phyloP scores from a whole-genome alignment of 1,140 invertebrate species.

The Panagrolaimus sp. region DNA sequence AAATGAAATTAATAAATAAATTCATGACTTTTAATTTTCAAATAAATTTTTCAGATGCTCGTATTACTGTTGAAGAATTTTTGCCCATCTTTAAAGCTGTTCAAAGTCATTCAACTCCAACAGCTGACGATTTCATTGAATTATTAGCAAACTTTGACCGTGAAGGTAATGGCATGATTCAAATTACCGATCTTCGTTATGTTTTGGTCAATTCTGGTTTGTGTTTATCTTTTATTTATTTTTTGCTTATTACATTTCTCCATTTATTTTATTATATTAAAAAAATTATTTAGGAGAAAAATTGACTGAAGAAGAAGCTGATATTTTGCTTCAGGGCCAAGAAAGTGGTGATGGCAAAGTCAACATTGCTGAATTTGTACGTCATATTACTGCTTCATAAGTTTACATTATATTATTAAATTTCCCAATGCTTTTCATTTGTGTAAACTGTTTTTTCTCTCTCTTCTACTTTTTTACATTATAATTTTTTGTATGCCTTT shows the following conservation, averaged over 20 bases:
- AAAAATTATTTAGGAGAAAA: constrained; percentile 22
- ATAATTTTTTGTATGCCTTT: too few species aligned
- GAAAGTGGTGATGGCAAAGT: constrained; percentile 24
- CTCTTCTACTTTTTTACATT: too few species aligned
- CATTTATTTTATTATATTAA: not conserved
- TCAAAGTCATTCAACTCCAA: constrained; percentile 23
- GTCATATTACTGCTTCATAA: constrained; percentile 4
- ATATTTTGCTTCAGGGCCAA: constrained; percentile 22
- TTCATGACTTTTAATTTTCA: too few species aligned
- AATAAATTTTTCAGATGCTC: constrained; percentile 22
- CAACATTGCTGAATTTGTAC: constrained; percentile 30
- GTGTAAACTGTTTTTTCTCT: too few species aligned
- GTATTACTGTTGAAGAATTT: constrained; percentile 36
- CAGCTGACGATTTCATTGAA: constrained; percentile 24
- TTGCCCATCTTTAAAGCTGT: constrained; percentile 34
- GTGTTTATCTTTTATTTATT: not conserved
- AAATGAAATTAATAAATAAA: too few species aligned
- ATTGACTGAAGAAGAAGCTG: constrained; percentile 23
- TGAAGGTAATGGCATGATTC: constrained; percentile 30
- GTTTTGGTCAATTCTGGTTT: constrained; percentile 31
- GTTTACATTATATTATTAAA: too few species aligned
- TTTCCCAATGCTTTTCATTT: too few species aligned
- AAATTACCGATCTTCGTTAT: constrained; percentile 26
- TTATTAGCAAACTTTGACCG: constrained; percentile 38
- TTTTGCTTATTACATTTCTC: not conserved